A percentile compares a stretch with the other conserved stretches of the same genome.
Evolutionary conservation across 1,140 invertebrate genomes (phyloP).

Genomic region (Hetaerina americana): DNA sequence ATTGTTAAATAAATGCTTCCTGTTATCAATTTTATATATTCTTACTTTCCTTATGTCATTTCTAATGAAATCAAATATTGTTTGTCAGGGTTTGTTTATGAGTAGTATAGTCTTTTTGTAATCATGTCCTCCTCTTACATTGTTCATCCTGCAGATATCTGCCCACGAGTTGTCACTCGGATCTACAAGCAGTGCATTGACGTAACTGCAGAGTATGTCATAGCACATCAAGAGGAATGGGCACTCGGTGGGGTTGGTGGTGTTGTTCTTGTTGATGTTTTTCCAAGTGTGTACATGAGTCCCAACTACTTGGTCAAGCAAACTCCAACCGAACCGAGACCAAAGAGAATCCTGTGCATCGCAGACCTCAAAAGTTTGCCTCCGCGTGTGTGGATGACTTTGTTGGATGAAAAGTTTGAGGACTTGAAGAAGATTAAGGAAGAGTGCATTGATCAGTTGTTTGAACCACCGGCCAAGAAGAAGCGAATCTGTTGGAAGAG

Average conservation of each 20-base stretch:
- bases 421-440: not conserved
- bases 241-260: not conserved
- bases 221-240: not conserved
- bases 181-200: not conserved
- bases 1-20: too few relatives aligned
- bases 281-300: not conserved
- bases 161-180: not conserved
- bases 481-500: not conserved
- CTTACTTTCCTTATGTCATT: too few relatives aligned
- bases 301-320: not conserved
- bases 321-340: not conserved
- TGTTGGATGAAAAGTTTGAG: not conserved
- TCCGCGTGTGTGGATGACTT: not conserved
- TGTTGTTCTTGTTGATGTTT: not conserved
- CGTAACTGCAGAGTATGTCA: not conserved
- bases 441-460: not conserved
- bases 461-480: not conserved
- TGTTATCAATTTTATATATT: too few relatives aligned
- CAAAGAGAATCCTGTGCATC: not conserved
- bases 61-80: too few relatives aligned
- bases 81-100: too few relatives aligned
- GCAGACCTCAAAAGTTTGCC: not conserved
- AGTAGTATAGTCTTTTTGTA: too few relatives aligned
- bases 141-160: not conserved
- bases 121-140: not conserved